Evolutionary conservation across 2,888 invertebrate species (phyloP).

Genomic region (Rhagium mordax): DNA sequence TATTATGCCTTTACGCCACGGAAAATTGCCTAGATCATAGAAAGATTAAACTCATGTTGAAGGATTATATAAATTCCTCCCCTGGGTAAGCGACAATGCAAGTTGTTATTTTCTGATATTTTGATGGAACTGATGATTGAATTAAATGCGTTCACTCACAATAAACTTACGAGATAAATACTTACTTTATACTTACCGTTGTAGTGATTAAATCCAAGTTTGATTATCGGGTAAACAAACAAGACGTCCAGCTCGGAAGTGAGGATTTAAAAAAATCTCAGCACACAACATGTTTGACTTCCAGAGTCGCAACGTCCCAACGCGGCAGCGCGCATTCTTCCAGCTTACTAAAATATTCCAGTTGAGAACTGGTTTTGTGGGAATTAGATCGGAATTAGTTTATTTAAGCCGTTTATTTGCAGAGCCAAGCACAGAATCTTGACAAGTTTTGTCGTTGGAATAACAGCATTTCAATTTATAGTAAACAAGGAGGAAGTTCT

Average conservation of each 20-base stretch:
- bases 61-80: slow-evolving; percentile 11
- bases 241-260: too few species aligned
- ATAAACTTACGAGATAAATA: too few species aligned
- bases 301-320: not conserved
- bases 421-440: slow-evolving; percentile 46
- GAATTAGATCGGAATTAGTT: slow-evolving; percentile 53
- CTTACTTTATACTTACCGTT: too few species aligned
- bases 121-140: not conserved
- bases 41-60: slow-evolving; percentile 17
- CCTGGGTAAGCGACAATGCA: not conserved
- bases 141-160: too few species aligned
- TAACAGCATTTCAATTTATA: slow-evolving; percentile 55
- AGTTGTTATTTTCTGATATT: not conserved
- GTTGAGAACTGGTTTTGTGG: slow-evolving; percentile 27
- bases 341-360: not conserved
- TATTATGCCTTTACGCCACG: slow-evolving; percentile 31
- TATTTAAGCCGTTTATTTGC: slow-evolving; percentile 53
- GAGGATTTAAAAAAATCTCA: too few species aligned
- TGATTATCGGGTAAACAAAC: too few species aligned
- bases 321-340: not conserved
- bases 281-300: not conserved
- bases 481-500: slow-evolving; percentile 32
- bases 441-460: slow-evolving; percentile 49
- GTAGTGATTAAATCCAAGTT: too few species aligned
- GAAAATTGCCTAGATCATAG: slow-evolving; percentile 22